Evolutionary conservation across 2,113 vertebrate genomes (phyloP).

Genomic region (Ginglymostoma cirratum): DNA sequence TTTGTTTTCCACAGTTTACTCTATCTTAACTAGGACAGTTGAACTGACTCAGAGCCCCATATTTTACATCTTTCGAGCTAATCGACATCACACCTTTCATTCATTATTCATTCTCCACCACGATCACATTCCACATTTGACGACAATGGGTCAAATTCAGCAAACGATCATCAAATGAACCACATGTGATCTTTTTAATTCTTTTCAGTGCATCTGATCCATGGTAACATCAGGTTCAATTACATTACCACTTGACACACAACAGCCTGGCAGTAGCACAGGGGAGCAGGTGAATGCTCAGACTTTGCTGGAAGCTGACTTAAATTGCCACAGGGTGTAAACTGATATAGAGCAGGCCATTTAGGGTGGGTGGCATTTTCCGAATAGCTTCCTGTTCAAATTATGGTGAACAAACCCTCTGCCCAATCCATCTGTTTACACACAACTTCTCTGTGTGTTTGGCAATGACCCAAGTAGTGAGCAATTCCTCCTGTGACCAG

Average conservation of each 20-base stretch:
- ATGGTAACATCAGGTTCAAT: not conserved
- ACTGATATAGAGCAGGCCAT: not conserved
- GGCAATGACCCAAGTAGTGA: too few species aligned
- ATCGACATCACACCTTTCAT: not conserved
- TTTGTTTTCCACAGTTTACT: too few species aligned
- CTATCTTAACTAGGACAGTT: not conserved
- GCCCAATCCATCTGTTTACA: not conserved
- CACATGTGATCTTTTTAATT: slow-evolving; percentile 12
- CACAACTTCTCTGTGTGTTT: not conserved
- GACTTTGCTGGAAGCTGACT: too few species aligned
- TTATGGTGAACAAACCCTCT: not conserved
- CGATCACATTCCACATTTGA: not conserved
- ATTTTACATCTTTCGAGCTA: not conserved
- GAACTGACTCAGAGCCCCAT: not conserved
- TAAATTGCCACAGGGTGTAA: not conserved
- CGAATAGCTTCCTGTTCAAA: not conserved
- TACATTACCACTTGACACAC: not conserved
- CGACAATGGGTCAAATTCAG: not conserved
- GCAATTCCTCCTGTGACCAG: not conserved
- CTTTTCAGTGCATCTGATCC: not conserved
- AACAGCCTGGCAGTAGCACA: too few species aligned
- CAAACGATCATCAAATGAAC: not conserved
- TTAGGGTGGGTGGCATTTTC: not conserved
- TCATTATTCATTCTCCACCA: not conserved
- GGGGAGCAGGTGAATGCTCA: not conserved